Percentiles rank a stretch among this genome's conserved stretches.
Conservation (phyloP, 2,888 invertebrate genomes). For the Chydorus sphaericus region DNA sequence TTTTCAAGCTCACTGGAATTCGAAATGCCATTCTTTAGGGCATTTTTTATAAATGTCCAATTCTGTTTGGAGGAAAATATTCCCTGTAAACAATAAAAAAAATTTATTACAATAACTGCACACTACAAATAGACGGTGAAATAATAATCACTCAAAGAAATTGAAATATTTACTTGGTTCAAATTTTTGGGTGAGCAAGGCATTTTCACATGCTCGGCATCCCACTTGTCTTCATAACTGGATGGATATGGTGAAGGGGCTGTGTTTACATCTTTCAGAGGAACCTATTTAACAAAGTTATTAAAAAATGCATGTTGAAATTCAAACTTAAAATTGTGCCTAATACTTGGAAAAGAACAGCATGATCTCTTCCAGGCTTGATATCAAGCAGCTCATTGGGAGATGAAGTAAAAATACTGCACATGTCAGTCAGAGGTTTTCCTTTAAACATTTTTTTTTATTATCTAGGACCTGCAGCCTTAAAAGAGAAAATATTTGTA, state of each 20-base stretch:
- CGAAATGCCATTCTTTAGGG: constrained; percentile 20
- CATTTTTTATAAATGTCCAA: constrained; percentile 28
- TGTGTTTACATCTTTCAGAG: background rate
- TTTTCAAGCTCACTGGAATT: constrained; percentile 17
- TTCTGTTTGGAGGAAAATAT: constrained; percentile 21
- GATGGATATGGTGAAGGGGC: constrained; percentile 47
- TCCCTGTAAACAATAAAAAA: constrained; percentile 5
- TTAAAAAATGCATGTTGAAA: no score
- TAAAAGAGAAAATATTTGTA: no score
- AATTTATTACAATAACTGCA: no score
- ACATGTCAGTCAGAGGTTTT: background rate
- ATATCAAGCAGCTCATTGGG: background rate
- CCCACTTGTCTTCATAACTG: constrained; percentile 56
- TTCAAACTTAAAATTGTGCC: no score
- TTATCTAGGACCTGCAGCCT: no score
- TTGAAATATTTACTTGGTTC: constrained; percentile 58
- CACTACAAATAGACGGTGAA: background rate
- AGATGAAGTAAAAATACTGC: background rate
- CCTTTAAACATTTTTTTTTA: no score
- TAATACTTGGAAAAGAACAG: background rate
- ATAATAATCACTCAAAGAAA: constrained; percentile 52
- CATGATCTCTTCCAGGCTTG: background rate
- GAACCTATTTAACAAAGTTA: background rate
- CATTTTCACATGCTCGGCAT: constrained; percentile 64
- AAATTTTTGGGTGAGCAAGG: constrained; percentile 65